Evolutionary conservation across 1,140 invertebrate species (phyloP).

Genomic region (Ceratitis capitata): DNA sequence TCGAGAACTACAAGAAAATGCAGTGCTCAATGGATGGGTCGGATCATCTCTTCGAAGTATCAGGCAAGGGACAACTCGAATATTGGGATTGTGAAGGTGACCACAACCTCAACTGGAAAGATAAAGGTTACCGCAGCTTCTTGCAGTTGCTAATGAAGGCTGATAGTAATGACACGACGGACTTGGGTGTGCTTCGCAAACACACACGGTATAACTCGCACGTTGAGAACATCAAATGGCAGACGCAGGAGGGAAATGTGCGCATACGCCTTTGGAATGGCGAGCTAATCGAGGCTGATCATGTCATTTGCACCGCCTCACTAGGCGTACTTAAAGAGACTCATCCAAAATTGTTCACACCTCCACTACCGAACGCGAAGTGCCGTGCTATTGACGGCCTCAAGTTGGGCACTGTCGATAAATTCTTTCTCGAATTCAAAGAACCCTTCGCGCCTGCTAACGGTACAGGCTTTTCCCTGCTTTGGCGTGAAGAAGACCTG

Average conservation of each 20-base stretch:
- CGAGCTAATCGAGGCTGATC: slow-evolving; percentile 63
- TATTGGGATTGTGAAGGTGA: slow-evolving; percentile 71
- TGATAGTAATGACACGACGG: slow-evolving; percentile 57
- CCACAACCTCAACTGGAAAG: slow-evolving; percentile 70
- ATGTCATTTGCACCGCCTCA: slow-evolving; percentile 75
- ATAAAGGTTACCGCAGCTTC: slow-evolving; percentile 69
- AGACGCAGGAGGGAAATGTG: slow-evolving; percentile 15
- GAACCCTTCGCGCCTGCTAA: slow-evolving; percentile 72
- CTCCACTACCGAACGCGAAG: slow-evolving; percentile 70
- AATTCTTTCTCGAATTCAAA: slow-evolving; percentile 78
- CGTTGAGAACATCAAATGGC: slow-evolving; percentile 65
- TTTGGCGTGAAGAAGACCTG: slow-evolving; percentile 70
- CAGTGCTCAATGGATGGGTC: slow-evolving; percentile 68
- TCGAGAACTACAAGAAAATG: slow-evolving; percentile 67
- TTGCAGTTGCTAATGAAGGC: slow-evolving; percentile 67
- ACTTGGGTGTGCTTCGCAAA: slow-evolving; percentile 14
- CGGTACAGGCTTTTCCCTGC: slow-evolving; percentile 65
- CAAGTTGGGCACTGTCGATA: slow-evolving; percentile 76
- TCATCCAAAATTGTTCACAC: slow-evolving; percentile 68
- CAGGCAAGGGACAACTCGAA: slow-evolving; percentile 65
- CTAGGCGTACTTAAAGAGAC: slow-evolving; percentile 74
- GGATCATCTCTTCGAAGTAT: slow-evolving; percentile 70
- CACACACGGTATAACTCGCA: slow-evolving; percentile 65
- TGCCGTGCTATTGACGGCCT: slow-evolving; percentile 71
- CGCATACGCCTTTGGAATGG: slow-evolving; percentile 68